A percentile compares a stretch with the other conserved stretches of the same genome.
phyloP scores from a whole-genome alignment of 1,140 invertebrate species.

The Tachypleus tridentatus region DNA sequence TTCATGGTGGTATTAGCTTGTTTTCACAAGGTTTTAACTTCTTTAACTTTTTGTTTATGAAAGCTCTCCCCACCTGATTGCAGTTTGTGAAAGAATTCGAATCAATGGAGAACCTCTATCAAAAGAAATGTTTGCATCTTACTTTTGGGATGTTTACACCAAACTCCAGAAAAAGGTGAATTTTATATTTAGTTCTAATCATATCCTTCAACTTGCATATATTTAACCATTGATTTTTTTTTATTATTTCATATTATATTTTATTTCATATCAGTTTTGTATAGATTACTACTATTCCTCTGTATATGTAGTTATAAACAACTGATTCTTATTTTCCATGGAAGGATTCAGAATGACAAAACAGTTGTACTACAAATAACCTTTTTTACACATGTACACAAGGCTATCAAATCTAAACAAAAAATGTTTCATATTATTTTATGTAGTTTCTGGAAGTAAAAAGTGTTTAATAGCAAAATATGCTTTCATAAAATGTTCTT shows the following conservation, averaged over 20 bases:
- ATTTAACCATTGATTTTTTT: neutral
- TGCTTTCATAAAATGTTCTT: neutral
- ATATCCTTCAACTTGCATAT: neutral
- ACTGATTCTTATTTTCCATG: no score
- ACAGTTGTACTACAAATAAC: no score
- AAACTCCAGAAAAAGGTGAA: slow-evolving; percentile 36
- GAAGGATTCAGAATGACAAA: no score
- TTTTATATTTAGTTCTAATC: slow-evolving; percentile 3
- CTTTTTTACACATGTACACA: no score
- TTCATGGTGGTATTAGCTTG: neutral
- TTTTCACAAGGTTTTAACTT: neutral
- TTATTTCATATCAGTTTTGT: no score
- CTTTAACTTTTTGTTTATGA: slow-evolving; percentile 19
- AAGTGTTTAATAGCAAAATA: neutral
- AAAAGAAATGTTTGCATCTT: slow-evolving; percentile 55
- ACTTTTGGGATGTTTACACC: slow-evolving; percentile 76
- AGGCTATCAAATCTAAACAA: no score
- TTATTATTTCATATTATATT: neutral
- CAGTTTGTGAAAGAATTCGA: slow-evolving; percentile 81
- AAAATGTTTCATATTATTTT: no score
- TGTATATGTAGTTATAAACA: no score
- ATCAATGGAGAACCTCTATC: slow-evolving; percentile 69
- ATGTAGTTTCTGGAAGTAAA: slow-evolving; percentile 32
- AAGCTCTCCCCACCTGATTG: slow-evolving; percentile 87
- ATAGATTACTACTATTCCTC: no score